Conservation (phyloP, 2,888 invertebrate genomes). For the Noctuana brunneofusca region DNA sequence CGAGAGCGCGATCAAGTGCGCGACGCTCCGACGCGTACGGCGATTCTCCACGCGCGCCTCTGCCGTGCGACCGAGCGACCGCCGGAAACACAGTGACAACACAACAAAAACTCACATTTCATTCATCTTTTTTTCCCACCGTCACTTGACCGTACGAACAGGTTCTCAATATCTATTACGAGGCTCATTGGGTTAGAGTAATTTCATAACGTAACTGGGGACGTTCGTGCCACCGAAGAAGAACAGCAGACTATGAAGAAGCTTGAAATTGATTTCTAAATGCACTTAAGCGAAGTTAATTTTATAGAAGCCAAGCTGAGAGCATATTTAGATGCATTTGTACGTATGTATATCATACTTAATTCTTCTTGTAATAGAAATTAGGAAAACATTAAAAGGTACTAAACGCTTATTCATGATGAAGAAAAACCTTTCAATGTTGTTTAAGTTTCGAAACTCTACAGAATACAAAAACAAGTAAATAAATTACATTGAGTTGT, state of each 20-base stretch:
- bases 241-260: background rate
- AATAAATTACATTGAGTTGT: conserved; percentile 36
- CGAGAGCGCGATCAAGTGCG: conserved; percentile 40
- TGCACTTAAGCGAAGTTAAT: background rate
- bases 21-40: conserved; percentile 73
- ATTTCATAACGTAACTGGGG: conserved; percentile 14
- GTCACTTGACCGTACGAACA: conserved; percentile 54
- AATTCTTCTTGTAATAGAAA: too few species aligned
- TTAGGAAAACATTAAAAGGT: background rate
- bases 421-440: background rate
- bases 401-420: background rate
- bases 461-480: background rate
- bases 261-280: background rate
- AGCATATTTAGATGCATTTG: background rate
- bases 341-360: background rate
- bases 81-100: conserved; percentile 80
- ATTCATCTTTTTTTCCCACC: conserved; percentile 72
- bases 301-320: background rate
- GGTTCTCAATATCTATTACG: conserved; percentile 56
- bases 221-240: conserved; percentile 2
- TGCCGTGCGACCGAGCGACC: conserved; percentile 58
- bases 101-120: conserved; percentile 79
- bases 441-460: too few species aligned
- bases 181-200: conserved; percentile 40
- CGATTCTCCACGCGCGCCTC: conserved; percentile 74